Base-by-base conservation (phyloP, 92 coral and sea anemone species). In the Parazoanthus darwini region DNA sequence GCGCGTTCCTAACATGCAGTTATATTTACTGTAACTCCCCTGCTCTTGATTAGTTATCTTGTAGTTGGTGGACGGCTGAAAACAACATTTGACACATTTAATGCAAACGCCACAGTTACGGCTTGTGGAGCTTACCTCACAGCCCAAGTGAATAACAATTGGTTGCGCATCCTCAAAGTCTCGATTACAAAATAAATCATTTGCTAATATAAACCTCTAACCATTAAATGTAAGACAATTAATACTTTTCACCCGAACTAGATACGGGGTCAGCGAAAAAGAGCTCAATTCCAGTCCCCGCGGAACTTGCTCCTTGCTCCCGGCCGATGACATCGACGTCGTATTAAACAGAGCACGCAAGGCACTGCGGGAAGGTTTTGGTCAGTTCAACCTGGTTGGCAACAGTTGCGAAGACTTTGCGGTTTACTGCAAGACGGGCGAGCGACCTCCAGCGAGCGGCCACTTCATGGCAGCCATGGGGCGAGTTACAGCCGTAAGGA, bases 341-440 rank as follows among this genome's bases (percentile, higher is more conserved):
- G 99, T 97, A 23, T 87, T 94, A 35, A 74, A 89, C 76, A 94
- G 98, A 56, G 96, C 96, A 10, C 87, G 89, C 76, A 88, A 89
- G 86, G 88, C 95, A 51, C 65, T 95, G 33, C 89, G 81, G 82
- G 95, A 95, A 20, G 99, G 99, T 13, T 97, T 97, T 87, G 96
- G 99, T 26, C 94, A 94, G 88, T 97, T 89, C 90, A 96, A 97
- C 82, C 88, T 97, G 54, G 94, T 97, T 79, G 99, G 99, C 5
- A 93, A 93, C 89, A 97, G 94, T 92, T 97, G 98, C 88, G 99
- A 97, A 70, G 99, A 97, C 84, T 97, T 97, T 51, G 99, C 99
- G 11, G 74, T 89, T 23, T 97, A 89, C 86, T 97, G 99, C 78
- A 97, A 94, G 88, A 97, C 99, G 15, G 99, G 99, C 67, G 94